These are phyloP conservation scores for Slavum lentiscoides DNA, from an alignment of 2,888 invertebrate species.

Conservation along the genomic window DNA sequence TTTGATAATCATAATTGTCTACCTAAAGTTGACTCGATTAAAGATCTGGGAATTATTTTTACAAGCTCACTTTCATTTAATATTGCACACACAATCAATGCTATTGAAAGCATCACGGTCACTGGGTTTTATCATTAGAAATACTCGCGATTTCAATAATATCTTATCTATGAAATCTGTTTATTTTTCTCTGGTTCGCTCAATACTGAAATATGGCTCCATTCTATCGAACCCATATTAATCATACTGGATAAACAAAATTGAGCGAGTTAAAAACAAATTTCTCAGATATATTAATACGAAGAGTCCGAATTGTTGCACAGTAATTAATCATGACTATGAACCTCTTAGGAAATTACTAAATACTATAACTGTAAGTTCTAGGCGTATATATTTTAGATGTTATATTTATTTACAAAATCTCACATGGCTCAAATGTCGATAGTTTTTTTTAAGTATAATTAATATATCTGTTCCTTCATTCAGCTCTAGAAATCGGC, in stretches of 20 bases:
- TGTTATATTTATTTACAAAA: neutral
- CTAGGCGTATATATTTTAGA: neutral
- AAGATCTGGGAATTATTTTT: too few relatives aligned
- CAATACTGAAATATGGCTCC: too few relatives aligned
- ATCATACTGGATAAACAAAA: neutral
- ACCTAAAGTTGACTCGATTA: neutral
- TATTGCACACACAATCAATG: neutral
- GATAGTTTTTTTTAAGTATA: too few relatives aligned
- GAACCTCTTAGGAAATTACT: neutral
- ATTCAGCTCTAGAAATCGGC: too few relatives aligned
- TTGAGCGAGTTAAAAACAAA: neutral
- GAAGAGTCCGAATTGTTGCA: too few relatives aligned
- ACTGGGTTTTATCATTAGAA: slow-evolving; percentile 5
- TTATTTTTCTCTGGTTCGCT: neutral
- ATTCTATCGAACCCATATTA: neutral
- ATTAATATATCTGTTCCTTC: too few relatives aligned
- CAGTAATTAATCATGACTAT: too few relatives aligned
- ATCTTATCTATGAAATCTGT: neutral
- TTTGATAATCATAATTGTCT: too few relatives aligned
- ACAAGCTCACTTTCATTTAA: too few relatives aligned
- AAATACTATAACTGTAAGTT: neutral
- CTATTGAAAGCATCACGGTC: neutral
- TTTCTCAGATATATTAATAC: neutral
- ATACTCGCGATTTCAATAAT: neutral
- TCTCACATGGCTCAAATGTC: too few relatives aligned